Percentiles rank a stretch among this genome's conserved stretches.
These are phyloP conservation scores for Megatriorchis doriae DNA, from an alignment of 2,113 vertebrate genomes.

Conservation along the genomic window DNA sequence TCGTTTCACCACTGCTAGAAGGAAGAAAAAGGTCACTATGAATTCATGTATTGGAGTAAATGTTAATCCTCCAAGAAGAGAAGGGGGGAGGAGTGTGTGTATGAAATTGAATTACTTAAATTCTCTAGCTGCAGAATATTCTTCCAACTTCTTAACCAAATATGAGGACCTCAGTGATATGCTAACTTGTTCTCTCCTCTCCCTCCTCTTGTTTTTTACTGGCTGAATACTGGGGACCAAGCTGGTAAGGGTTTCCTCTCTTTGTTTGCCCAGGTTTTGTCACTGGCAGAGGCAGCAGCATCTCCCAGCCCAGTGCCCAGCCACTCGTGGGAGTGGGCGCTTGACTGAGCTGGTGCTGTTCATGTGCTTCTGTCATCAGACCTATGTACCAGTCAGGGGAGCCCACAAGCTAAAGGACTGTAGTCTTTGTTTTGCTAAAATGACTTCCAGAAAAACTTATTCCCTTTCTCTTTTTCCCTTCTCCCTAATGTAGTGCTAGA, in stretches of 20 bases:
- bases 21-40: not conserved
- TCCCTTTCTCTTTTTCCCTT: not conserved
- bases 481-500: slow-evolving; percentile 40
- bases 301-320: not conserved
- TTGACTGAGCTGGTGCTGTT: not conserved
- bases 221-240: not conserved
- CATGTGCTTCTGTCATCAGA: not conserved
- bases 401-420: not conserved
- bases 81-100: not conserved
- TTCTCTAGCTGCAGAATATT: not conserved
- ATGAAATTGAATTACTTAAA: not conserved
- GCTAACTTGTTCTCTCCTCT: not conserved
- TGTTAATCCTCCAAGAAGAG: not conserved
- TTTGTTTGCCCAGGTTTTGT: not conserved
- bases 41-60: not conserved
- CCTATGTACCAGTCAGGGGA: not conserved
- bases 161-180: not conserved
- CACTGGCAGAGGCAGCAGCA: not conserved
- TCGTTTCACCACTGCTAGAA: not conserved
- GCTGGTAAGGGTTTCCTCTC: not conserved
- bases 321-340: fast-evolving
- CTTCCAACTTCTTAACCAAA: not conserved
- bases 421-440: not conserved
- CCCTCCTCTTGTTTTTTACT: not conserved
- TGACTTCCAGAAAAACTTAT: not conserved